Evolutionary conservation across 53 echinoderm and acorn worm genomes (phyloP).

Genomic region (Luidia sarsii): DNA sequence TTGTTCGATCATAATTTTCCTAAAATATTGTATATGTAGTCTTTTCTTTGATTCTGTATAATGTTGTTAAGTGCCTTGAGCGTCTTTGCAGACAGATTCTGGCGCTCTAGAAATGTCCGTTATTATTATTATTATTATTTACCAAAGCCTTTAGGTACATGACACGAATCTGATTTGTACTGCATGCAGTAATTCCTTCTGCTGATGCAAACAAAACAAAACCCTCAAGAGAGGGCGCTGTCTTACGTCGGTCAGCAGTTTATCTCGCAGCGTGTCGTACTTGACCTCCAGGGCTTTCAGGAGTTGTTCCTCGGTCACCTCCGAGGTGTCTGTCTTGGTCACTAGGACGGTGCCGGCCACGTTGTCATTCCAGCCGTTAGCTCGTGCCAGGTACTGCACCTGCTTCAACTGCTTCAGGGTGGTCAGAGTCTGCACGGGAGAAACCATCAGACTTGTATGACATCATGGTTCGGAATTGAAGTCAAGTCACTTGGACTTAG

Average conservation of each 20-base stretch:
- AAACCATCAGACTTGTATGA: neutral
- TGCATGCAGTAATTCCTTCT: too few species aligned
- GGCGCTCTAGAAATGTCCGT: too few species aligned
- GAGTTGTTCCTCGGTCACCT: conserved; percentile 79
- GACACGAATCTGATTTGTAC: too few species aligned
- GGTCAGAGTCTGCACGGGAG: conserved; percentile 57
- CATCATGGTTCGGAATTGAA: neutral
- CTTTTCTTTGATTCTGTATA: too few species aligned
- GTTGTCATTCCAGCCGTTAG: conserved; percentile 92
- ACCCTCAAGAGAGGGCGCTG: neutral
- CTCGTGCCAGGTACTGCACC: conserved; percentile 85
- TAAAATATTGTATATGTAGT: too few species aligned
- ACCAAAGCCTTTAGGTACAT: too few species aligned
- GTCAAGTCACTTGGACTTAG: too few species aligned
- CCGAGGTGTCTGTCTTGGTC: conserved; percentile 63
- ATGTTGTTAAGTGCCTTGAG: too few species aligned
- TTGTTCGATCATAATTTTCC: too few species aligned
- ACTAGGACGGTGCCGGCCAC: conserved; percentile 82
- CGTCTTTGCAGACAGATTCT: too few species aligned
- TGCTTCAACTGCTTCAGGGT: conserved; percentile 92
- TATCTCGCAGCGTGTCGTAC: conserved; percentile 95
- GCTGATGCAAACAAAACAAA: neutral
- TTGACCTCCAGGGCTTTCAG: conserved; percentile 92
- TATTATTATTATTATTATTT: too few species aligned
- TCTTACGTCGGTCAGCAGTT: conserved; percentile 83